These are phyloP conservation scores for Drosophila histrio DNA, from an alignment of 2,888 invertebrate species.

Conservation along the genomic window DNA sequence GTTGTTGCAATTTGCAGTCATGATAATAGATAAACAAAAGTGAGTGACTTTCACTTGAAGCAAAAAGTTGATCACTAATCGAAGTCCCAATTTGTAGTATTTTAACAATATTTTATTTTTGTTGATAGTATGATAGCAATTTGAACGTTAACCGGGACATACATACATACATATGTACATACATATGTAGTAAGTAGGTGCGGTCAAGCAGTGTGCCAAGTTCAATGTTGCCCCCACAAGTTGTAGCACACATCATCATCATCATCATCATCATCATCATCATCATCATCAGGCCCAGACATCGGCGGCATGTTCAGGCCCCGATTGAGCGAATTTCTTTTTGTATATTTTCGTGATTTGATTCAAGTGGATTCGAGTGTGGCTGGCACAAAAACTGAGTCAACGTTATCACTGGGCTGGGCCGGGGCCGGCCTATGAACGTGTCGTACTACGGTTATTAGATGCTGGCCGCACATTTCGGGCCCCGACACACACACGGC, in stretches of 20 bases:
- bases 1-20: conserved; percentile 1
- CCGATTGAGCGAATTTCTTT: conserved; percentile 62
- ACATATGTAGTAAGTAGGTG: no score
- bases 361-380: conserved; percentile 29
- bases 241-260: neutral
- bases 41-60: neutral
- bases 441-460: conserved; percentile 18
- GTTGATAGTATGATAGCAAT: neutral
- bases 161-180: no score
- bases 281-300: conserved; percentile 41
- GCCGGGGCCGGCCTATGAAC: conserved; percentile 53
- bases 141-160: neutral
- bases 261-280: no score
- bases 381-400: conserved; percentile 54
- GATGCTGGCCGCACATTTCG: conserved; percentile 66
- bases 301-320: conserved; percentile 71
- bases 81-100: neutral
- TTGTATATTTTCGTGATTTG: conserved; percentile 25
- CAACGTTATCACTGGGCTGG: conserved; percentile 63
- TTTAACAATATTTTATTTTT: neutral
- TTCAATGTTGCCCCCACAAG: conserved; percentile 43
- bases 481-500: conserved; percentile 63
- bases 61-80: neutral
- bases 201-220: conserved; percentile 24
- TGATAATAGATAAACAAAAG: neutral